Base-by-base conservation (phyloP, 37 sponge, comb jelly and placozoan genomes). In the Theonella swinhoei region DNA sequence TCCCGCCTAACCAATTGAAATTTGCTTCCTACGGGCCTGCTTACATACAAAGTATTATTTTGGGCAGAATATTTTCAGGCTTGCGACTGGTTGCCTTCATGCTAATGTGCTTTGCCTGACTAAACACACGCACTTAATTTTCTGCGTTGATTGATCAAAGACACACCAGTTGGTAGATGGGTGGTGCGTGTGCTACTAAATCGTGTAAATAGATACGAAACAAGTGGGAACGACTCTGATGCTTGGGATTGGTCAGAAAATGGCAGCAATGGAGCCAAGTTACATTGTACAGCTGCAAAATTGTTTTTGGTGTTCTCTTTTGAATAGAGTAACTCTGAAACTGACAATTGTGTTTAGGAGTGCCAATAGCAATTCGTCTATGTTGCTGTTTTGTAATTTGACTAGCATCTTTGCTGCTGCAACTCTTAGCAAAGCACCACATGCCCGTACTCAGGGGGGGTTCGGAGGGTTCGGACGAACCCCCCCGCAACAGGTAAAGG, bases 231-330 rank as follows among this genome's bases (percentile, higher is more conserved):
- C 42, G 26, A 2, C 39, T 62, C 24, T 38, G 38, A 32, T 37
- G 22, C 9, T 47, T 37, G 2, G 83, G 75, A 0, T 54, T 42
- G 14, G 64, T 39, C 41, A 83, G 32, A 30, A 83, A 43, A 31
- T 72, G 39, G 5, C 63, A 37, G 31, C 75, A 72, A 36, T 83
- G 83, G 42, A 41, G 36, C 83, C 83, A 83, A n/a, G 74, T 61
- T 30, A n/a, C 34, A 31, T 83, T 83, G 38, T 83, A 83, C 42
- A 83, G 74, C 25, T 62, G 64, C 28, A 83, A 64, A 9, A 83
- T 24, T 41, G 41, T 36, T 20, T 54, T 76, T 36, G 83, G 74
- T 63, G 36, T 62, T 39, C 83, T 62, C 28, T 83, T 23, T 9
- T 61, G 24, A 19, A 62, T 75, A 60, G 28, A 33, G 8, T 20